Percentiles rank a stretch among this genome's conserved stretches.
phyloP scores from a whole-genome alignment of 2,888 invertebrate genomes.

The Cerceris ruficornis region DNA sequence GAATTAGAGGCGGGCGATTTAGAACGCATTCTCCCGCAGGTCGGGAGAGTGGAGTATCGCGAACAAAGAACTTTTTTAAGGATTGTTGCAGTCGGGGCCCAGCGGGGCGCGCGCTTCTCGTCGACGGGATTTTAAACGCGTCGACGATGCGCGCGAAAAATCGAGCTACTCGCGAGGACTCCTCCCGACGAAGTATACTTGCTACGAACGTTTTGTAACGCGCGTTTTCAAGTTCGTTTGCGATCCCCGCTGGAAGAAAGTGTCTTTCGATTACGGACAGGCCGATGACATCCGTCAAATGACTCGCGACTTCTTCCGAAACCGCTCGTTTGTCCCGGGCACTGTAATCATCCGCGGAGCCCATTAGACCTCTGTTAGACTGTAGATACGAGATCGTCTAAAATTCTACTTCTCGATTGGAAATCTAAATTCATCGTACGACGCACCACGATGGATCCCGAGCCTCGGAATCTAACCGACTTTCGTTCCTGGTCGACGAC shows the following conservation, averaged over 20 bases:
- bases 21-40: conserved; percentile 25
- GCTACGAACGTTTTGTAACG: too few relatives aligned
- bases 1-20: conserved; percentile 45
- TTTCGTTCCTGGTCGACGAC: neutral
- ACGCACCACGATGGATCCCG: too few relatives aligned
- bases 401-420: too few relatives aligned
- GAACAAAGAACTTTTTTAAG: conserved; percentile 47
- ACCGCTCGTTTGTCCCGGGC: conserved; percentile 45
- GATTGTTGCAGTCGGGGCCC: conserved; percentile 43
- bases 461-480: too few relatives aligned
- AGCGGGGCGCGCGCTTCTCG: conserved; percentile 17
- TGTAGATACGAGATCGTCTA: neutral
- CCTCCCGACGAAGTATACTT: too few relatives aligned
- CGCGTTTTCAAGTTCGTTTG: neutral
- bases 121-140: conserved; percentile 7
- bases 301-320: conserved; percentile 31
- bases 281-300: conserved; percentile 32
- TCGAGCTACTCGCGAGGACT: too few relatives aligned
- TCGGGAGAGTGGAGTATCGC: conserved; percentile 27
- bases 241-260: neutral
- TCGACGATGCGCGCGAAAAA: neutral
- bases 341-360: conserved; percentile 64
- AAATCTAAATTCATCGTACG: too few relatives aligned
- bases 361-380: conserved; percentile 26
- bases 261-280: neutral